Base-by-base conservation (phyloP, 1,140 invertebrate genomes). In the Muscidifurax raptorellus region DNA sequence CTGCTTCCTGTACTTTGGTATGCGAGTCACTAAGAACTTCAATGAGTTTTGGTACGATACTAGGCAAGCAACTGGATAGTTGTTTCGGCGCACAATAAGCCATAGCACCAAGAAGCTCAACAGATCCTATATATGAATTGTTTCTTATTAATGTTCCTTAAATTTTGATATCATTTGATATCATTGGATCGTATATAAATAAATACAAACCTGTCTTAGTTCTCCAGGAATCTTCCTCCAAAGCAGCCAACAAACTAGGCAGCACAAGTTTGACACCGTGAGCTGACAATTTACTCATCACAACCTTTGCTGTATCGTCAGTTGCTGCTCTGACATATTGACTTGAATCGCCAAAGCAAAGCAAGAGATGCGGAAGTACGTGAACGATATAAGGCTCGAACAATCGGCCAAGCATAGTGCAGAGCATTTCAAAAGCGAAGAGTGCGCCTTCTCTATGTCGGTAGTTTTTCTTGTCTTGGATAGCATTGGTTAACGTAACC, bases 331-430 rank as follows among this genome's bases (percentile, higher is more conserved):
- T 94, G 40, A 98, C 97, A 91, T 98, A 97, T 90, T 98, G 97
- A 91, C 97, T 99, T 1, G 95, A 94, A 94, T 99, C 99, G 12
- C 98, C 99, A 93, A 99, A 99, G 91, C 98, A 99, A 76, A 98
- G 94, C 40, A 99, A 93, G 86, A 99, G 94, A 94, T 99, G 97
- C 2, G 98, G 98, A 79, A 99, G 93, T 59, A 99, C 97, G 91
- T 99, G 97, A 47, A 99, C 98, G 85, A 99, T 98, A 92, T 99
- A 99, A 0, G 99, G 99, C 92, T 99, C 99, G 94, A 99, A 99
- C 59, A 99, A 93, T 83, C 98, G 96, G 0, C 98, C 98, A 87
- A 99, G 94, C 95, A 98, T 98, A 85, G 96, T 96, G 92, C 98
- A 99, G 22, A 99, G 93, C 96, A 99, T 98, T 94, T 99, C 99